Evolutionary conservation across 2,113 vertebrate genomes (phyloP), one percentile per base, ranked within the genome.

Genomic region (Thryonomys swinderianus): DNA sequence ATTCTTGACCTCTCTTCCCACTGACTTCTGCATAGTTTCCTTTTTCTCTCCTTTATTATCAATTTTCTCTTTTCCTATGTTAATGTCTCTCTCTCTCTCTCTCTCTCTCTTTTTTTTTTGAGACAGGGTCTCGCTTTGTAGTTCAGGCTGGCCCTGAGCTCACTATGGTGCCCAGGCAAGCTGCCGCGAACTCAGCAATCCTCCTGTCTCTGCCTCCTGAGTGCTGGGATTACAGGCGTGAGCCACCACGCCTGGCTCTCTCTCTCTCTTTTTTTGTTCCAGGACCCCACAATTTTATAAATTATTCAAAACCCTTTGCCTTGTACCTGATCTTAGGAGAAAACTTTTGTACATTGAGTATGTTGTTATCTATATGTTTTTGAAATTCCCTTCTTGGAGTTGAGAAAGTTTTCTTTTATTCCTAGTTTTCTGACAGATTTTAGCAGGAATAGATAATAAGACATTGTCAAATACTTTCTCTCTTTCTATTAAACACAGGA

Each of bases 181-280:
- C n/a, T n/a, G n/a, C n/a, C n/a, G n/a, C n/a, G n/a, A n/a, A n/a
- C n/a, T n/a, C n/a, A n/a, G n/a, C n/a, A n/a, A n/a, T n/a, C n/a
- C n/a, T n/a, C n/a, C n/a, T n/a, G n/a, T n/a, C n/a, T n/a, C n/a
- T n/a, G n/a, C n/a, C n/a, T n/a, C n/a, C n/a, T n/a, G n/a, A n/a
- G n/a, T n/a, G n/a, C n/a, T n/a, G n/a, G n/a, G n/a, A n/a, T n/a
- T n/a, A n/a, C n/a, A n/a, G n/a, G n/a, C n/a, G n/a, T n/a, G n/a
- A n/a, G n/a, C n/a, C n/a, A n/a, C n/a, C n/a, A n/a, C n/a, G n/a
- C n/a, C n/a, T n/a, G n/a, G n/a, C n/a, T n/a, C n/a, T n/a, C n/a
- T n/a, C n/a, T n/a, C n/a, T n/a, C n/a, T n/a, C n/a, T 79, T 95
- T 79, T 94, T 79, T 95, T 16, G 20, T 78, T 74, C 66, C 23